These are phyloP conservation scores for Moxostoma hubbsi DNA, from an alignment of 2,797 vertebrate genomes.

Conservation along the genomic window DNA sequence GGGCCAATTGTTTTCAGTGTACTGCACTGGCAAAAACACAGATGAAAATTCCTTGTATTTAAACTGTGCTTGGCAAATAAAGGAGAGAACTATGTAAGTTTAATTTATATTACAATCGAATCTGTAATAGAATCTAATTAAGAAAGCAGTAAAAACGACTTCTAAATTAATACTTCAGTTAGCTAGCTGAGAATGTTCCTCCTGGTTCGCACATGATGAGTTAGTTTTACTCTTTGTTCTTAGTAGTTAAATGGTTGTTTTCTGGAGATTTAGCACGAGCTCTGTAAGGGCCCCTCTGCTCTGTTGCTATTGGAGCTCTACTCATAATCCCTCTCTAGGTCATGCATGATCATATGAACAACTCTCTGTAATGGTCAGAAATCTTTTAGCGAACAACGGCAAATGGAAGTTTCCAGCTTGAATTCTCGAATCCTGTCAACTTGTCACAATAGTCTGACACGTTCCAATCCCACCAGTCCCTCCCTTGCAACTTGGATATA, in stretches of 20 bases:
- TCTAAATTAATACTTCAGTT: too few species aligned
- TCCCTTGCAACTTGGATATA: constrained; percentile 47
- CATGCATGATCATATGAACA: constrained; percentile 24
- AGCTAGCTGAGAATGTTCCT: neutral
- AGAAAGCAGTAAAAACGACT: neutral
- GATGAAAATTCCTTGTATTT: too few species aligned
- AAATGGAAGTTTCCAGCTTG: neutral
- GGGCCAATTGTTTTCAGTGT: too few species aligned
- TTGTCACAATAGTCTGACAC: neutral
- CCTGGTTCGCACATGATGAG: neutral
- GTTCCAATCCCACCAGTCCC: constrained; percentile 3
- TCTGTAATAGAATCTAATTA: neutral
- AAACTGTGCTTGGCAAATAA: too few species aligned
- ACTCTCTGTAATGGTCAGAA: constrained; percentile 2
- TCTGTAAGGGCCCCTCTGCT: neutral
- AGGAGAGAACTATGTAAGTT: too few species aligned
- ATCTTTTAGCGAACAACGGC: neutral
- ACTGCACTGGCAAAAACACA: too few species aligned
- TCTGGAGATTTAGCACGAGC: neutral
- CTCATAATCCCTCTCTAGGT: constrained; percentile 35
- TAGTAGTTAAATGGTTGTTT: neutral
- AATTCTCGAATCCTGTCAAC: neutral
- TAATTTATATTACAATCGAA: too few species aligned
- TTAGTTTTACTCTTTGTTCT: constrained; percentile 5
- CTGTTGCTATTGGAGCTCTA: constrained; percentile 31